phyloP scores from a whole-genome alignment of 2,113 vertebrate genomes.

The Lynx canadensis region DNA sequence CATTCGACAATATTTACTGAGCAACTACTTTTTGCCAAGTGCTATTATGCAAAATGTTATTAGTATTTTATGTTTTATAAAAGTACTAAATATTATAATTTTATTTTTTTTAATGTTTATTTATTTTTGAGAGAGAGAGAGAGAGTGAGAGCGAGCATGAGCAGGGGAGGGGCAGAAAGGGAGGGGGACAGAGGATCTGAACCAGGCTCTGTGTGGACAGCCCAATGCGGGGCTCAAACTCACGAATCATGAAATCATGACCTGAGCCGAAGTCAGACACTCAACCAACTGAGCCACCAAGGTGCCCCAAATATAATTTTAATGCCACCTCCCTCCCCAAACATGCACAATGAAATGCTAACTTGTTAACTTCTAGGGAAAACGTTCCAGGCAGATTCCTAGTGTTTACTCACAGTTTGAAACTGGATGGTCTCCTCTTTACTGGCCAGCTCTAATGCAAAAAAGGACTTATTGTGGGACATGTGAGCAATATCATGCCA shows the following conservation, averaged over 20 bases:
- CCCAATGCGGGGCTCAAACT: no score
- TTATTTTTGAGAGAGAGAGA: no score
- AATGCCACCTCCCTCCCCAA: not conserved
- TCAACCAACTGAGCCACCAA: no score
- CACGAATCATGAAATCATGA: no score
- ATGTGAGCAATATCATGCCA: slow-evolving; percentile 99
- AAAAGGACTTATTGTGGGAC: slow-evolving; percentile 99
- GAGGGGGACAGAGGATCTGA: no score
- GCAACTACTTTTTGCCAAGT: not conserved
- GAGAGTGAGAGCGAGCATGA: no score
- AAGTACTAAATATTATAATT: not conserved
- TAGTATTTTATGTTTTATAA: not conserved
- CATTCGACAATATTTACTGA: not conserved
- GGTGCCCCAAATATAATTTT: not conserved
- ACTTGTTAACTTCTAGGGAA: not conserved
- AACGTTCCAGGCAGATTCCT: not conserved
- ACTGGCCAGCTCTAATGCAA: slow-evolving; percentile 94
- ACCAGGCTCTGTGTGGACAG: no score
- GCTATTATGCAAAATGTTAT: not conserved
- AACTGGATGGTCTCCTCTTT: slow-evolving; percentile 99
- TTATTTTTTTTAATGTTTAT: not conserved
- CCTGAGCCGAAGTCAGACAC: no score
- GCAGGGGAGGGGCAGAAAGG: no score
- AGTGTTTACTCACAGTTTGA: slow-evolving; percentile 93
- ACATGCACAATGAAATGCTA: not conserved